phyloP scores from a whole-genome alignment of 2,797 vertebrate genomes.

The Psittacula derbiana region DNA sequence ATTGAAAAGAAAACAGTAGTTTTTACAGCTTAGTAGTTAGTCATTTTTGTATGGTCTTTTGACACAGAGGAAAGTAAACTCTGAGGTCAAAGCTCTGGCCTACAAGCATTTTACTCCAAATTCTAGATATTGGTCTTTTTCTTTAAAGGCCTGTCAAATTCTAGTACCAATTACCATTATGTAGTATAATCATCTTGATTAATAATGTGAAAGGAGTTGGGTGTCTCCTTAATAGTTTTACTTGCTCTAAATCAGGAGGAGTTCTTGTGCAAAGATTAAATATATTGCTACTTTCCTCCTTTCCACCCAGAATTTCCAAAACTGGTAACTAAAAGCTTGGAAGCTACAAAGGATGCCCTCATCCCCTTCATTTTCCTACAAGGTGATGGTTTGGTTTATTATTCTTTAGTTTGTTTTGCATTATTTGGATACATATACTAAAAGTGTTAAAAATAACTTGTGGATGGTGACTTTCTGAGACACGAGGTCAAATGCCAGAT shows the following conservation, averaged over 20 bases:
- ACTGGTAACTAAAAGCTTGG: background rate
- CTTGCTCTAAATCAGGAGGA: background rate
- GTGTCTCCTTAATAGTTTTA: background rate
- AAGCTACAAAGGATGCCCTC: background rate
- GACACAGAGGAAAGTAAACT: background rate
- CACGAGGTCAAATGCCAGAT: fast-evolving
- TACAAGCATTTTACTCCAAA: background rate
- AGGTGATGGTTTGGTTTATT: background rate
- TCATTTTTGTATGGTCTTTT: background rate
- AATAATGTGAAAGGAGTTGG: background rate
- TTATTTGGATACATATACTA: background rate
- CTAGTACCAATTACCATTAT: background rate
- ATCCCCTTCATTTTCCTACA: background rate
- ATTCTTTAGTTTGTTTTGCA: background rate
- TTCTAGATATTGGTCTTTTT: background rate
- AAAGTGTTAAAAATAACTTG: background rate
- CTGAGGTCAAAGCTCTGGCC: background rate
- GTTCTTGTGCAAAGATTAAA: background rate
- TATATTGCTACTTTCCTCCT: background rate
- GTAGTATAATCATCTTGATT: background rate
- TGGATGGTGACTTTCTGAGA: background rate
- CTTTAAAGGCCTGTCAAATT: background rate
- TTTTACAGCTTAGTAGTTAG: background rate
- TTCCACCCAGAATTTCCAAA: background rate
- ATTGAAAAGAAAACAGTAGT: background rate